Percentiles rank a stretch among this genome's conserved stretches.
phyloP scores from a whole-genome alignment of 2,888 invertebrate genomes.

The Chrysolina americana region DNA sequence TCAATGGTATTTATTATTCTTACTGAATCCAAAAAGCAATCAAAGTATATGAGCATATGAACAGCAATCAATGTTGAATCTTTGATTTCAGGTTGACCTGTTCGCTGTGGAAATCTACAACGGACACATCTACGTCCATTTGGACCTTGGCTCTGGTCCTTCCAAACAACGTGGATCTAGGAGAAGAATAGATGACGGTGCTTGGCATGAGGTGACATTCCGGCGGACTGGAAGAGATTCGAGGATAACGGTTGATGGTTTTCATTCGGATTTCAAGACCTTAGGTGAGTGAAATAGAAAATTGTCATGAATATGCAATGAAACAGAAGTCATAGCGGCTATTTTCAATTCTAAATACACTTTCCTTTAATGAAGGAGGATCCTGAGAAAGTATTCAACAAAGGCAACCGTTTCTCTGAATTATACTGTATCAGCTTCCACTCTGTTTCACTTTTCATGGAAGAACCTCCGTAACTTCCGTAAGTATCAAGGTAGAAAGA shows the following conservation, averaged over 20 bases:
- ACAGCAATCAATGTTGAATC: neutral
- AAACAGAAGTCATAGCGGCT: too few species aligned
- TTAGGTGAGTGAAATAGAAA: slow-evolving; percentile 74
- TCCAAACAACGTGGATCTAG: slow-evolving; percentile 88
- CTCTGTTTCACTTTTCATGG: too few species aligned
- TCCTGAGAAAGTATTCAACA: too few species aligned
- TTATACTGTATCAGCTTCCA: too few species aligned
- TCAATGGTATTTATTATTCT: too few species aligned
- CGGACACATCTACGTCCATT: slow-evolving; percentile 92
- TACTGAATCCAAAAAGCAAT: too few species aligned
- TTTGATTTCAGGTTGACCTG: slow-evolving; percentile 80
- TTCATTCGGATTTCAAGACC: slow-evolving; percentile 89
- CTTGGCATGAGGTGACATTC: slow-evolving; percentile 92
- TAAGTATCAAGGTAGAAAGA: too few species aligned
- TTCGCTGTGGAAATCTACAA: slow-evolving; percentile 95
- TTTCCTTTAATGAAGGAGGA: too few species aligned
- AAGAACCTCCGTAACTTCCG: too few species aligned
- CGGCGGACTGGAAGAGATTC: slow-evolving; percentile 88
- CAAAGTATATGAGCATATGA: too few species aligned
- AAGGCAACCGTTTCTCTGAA: too few species aligned
- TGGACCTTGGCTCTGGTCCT: slow-evolving; percentile 93
- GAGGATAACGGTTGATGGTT: slow-evolving; percentile 90
- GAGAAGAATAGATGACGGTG: slow-evolving; percentile 88
- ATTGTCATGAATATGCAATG: neutral
- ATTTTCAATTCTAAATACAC: too few species aligned